Percentiles rank a stretch among this genome's conserved stretches.
Conservation (phyloP, 2,113 vertebrate genomes). For the Danio rerio region DNA sequence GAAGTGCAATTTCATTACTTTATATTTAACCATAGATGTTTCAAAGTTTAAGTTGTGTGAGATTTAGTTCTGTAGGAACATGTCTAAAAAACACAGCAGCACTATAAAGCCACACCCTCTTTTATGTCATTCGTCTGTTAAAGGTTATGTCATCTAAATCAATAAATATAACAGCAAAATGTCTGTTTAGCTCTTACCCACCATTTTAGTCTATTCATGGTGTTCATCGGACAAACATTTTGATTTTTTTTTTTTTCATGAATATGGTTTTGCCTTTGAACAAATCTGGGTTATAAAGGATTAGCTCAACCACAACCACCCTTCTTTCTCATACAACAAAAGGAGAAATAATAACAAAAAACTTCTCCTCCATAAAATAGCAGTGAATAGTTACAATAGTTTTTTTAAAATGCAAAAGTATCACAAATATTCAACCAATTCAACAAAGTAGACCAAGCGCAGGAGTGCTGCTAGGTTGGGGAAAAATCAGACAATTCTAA, state of each 20-base stretch:
- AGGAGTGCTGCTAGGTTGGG: too few relatives aligned
- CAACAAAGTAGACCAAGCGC: too few relatives aligned
- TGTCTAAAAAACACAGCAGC: conserved; percentile 2
- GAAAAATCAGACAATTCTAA: too few relatives aligned
- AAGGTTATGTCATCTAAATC: conserved; percentile 3
- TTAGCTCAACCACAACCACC: too few relatives aligned
- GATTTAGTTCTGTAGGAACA: background rate
- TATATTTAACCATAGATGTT: conserved; percentile 25
- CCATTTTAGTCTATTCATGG: background rate
- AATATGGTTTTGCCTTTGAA: too few relatives aligned
- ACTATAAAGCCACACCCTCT: background rate
- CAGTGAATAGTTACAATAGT: too few relatives aligned
- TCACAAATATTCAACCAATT: too few relatives aligned
- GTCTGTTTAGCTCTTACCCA: background rate
- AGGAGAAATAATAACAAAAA: too few relatives aligned
- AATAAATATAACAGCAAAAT: background rate
- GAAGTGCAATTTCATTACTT: conserved; percentile 22
- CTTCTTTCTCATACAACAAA: too few relatives aligned
- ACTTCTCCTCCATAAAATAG: too few relatives aligned
- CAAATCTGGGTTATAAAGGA: too few relatives aligned
- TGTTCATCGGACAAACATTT: background rate
- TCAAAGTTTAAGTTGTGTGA: background rate
- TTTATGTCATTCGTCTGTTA: background rate
- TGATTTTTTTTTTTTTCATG: background rate
- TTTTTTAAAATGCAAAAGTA: too few relatives aligned